These are phyloP conservation scores for Lordiphosa clarofinis DNA, from an alignment of 1,140 invertebrate genomes.

Conservation along the genomic window DNA sequence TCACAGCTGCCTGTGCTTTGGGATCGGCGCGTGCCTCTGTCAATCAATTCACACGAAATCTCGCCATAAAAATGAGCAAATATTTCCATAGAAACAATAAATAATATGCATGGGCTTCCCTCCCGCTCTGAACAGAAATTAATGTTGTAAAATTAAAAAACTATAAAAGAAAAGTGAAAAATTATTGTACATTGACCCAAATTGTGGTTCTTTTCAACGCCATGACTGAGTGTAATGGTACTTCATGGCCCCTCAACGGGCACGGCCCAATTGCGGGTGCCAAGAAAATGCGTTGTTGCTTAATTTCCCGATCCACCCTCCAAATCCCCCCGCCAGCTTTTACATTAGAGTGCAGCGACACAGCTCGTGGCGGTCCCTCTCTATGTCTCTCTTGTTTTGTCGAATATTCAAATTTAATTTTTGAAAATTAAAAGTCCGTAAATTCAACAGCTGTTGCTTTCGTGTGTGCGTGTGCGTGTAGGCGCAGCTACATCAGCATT, in stretches of 20 bases:
- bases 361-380: not conserved
- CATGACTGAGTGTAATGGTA: constrained; percentile 26
- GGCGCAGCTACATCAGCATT: constrained; percentile 43
- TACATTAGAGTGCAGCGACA: constrained; percentile 7
- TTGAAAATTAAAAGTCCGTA: constrained; percentile 68
- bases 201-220: constrained; percentile 31
- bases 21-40: constrained; percentile 12
- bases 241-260: constrained; percentile 9
- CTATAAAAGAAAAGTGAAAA: constrained; percentile 58
- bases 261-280: constrained; percentile 70
- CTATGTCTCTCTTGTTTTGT: constrained; percentile 21
- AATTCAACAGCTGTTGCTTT: constrained; percentile 50
- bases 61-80: constrained; percentile 21
- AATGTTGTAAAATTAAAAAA: constrained; percentile 58
- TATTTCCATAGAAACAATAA: constrained; percentile 16
- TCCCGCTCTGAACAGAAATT: constrained; percentile 24
- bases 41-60: constrained; percentile 39
- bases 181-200: constrained; percentile 52
- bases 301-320: constrained; percentile 33
- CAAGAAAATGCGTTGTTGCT: constrained; percentile 75
- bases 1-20: not conserved
- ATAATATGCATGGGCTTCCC: constrained; percentile 24
- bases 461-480: constrained; percentile 40
- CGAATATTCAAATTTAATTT: constrained; percentile 71
- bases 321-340: constrained; percentile 6